Percentiles rank a stretch among this genome's conserved stretches.
phyloP scores from a whole-genome alignment of 2,797 vertebrate species.

The Anisognathus igniventris region DNA sequence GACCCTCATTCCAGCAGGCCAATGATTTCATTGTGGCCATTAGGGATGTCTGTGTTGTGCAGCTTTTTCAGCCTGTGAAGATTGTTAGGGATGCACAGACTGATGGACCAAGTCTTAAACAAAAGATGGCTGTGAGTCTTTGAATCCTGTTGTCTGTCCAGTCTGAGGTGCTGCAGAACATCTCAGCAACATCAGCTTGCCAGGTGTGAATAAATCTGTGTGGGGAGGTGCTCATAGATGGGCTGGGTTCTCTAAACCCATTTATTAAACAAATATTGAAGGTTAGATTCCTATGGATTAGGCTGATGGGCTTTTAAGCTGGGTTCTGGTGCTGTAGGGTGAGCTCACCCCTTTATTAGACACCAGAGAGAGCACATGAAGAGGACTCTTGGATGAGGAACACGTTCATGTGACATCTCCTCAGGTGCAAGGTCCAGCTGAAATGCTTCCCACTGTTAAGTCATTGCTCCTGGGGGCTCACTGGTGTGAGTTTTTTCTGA shows the following conservation, averaged over 20 bases:
- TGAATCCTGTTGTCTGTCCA: not conserved
- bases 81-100: not conserved
- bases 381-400: conserved; percentile 20
- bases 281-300: conserved; percentile 27
- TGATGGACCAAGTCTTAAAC: not conserved
- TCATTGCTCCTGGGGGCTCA: conserved; percentile 37
- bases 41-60: not conserved
- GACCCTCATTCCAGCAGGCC: not conserved
- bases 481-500: not conserved
- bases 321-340: conserved; percentile 14
- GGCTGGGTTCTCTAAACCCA: not conserved
- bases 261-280: not conserved
- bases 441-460: conserved; percentile 52
- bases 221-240: not conserved
- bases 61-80: not conserved
- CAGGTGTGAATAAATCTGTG: not conserved
- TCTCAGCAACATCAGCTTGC: not conserved
- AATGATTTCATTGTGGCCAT: not conserved
- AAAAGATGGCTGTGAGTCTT: not conserved
- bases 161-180: not conserved
- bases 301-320: conserved; percentile 34
- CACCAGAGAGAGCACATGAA: not conserved
- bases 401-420: not conserved
- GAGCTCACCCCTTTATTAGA: conserved; percentile 48
- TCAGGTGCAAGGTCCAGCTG: conserved; percentile 48